phyloP scores from a whole-genome alignment of 1,140 invertebrate genomes.

The Helicorthomorpha holstii region DNA sequence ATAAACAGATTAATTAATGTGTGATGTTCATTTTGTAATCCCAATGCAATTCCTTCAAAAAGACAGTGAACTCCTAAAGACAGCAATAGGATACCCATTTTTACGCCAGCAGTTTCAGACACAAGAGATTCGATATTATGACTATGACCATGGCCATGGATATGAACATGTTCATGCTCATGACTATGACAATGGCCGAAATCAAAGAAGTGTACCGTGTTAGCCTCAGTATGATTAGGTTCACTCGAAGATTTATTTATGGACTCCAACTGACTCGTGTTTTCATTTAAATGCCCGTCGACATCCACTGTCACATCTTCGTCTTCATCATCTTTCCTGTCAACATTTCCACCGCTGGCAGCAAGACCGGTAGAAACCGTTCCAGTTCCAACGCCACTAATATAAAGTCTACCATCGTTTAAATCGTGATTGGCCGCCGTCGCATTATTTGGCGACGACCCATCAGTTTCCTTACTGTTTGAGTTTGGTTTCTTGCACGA shows the following conservation, averaged over 20 bases:
- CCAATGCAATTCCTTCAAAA: constrained; percentile 30
- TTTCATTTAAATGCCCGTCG: neutral
- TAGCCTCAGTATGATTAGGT: neutral
- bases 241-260: neutral
- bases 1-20: constrained; percentile 25
- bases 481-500: neutral
- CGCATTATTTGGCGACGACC: neutral
- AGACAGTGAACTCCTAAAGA: constrained; percentile 28
- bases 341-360: neutral
- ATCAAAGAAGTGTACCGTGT: no score
- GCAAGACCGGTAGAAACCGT: no score
- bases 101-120: constrained; percentile 8
- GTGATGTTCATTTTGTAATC: constrained; percentile 20
- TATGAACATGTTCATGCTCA: neutral
- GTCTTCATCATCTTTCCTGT: neutral
- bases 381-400: no score
- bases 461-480: neutral
- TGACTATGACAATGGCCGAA: neutral
- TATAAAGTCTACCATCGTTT: neutral
- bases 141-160: constrained; percentile 1
- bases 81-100: constrained; percentile 22
- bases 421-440: neutral
- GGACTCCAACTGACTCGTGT: neutral
- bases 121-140: neutral
- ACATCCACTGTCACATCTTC: neutral